Base-by-base conservation (phyloP, 2,888 invertebrate species). In the Idaea dimidiata region DNA sequence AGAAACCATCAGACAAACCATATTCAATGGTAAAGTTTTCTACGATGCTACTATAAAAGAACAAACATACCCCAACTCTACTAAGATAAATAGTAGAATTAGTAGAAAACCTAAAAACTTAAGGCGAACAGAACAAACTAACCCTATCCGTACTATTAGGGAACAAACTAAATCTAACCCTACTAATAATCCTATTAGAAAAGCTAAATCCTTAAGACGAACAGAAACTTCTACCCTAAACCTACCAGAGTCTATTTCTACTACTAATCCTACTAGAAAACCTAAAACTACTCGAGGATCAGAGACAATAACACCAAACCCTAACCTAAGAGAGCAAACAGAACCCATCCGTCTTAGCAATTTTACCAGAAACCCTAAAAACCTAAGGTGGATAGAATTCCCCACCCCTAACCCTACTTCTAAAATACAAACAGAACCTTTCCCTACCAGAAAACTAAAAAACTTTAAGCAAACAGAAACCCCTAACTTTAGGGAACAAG, bases 1-100 rank as follows among this genome's bases (percentile, higher is more conserved):
- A 8, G 91, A 91, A 10, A 91, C 88, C 69, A 83, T 92, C 58
- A 72, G 88, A 43, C 93, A 91, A 77, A 87, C 92, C 0, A 80
- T 92, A 14, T 79, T 93, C 0, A 93, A 93, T 59, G 93, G 93
- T 0, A 91, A 91, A 79, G 83, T 93, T 0, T 93, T 88, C 64
- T 93, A 93, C 55, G 93, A 93, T 63, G 93, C 93, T 1, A 87
- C 90, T 0, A 77, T 91, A 64, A 83, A 88, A 66, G 90, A 90
- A 59, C 88, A 88, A 54, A 82, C 86, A 66, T 90, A 89, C 59
- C 64, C 81, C 10, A 80, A 78, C 1, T 65, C 72, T 1, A 90
- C 86, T 65, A 66, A 6, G 16, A 7, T 1, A 10, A 18, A 6
- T 10, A 17, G 55, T 16, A 55, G 17, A 16, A 55, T 77, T 1